A percentile compares a stretch with the other conserved stretches of the same genome.
Conservation (phyloP, 2,797 vertebrate genomes). For the Meriones psammophilus region DNA sequence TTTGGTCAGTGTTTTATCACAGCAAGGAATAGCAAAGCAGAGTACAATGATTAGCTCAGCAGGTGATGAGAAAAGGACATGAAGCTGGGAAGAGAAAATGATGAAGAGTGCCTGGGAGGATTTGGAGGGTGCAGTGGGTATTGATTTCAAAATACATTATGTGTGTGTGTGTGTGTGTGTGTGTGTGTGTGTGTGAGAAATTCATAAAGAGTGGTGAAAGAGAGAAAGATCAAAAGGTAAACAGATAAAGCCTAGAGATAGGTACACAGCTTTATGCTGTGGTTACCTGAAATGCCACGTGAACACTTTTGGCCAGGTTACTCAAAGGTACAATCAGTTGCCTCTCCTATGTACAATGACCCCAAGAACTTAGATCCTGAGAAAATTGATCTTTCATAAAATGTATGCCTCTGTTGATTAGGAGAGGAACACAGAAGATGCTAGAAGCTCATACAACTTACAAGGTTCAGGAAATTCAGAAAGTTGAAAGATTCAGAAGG, state of each 20-base stretch:
- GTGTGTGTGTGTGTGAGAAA: background rate
- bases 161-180: background rate
- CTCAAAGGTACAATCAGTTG: background rate
- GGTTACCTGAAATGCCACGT: background rate
- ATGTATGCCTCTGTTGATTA: background rate
- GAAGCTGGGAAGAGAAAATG: background rate
- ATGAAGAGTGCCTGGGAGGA: background rate
- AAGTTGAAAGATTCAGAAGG: background rate
- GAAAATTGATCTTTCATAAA: background rate
- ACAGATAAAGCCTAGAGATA: too few relatives aligned
- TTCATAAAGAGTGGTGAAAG: background rate
- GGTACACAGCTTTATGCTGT: background rate
- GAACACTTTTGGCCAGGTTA: background rate
- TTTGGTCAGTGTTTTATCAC: background rate
- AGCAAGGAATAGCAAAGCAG: background rate
- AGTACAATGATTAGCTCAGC: background rate
- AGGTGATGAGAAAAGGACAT: background rate
- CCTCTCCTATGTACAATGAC: background rate
- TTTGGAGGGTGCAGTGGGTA: too few relatives aligned
- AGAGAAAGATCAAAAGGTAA: background rate
- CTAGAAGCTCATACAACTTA: background rate
- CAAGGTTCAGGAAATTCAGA: background rate
- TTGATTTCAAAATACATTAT: background rate
- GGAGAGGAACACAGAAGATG: background rate
- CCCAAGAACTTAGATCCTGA: background rate